Evolutionary conservation across 2,797 vertebrate species (phyloP), one percentile per base, ranked within the genome.

Genomic region (Tachyglossus aculeatus): DNA sequence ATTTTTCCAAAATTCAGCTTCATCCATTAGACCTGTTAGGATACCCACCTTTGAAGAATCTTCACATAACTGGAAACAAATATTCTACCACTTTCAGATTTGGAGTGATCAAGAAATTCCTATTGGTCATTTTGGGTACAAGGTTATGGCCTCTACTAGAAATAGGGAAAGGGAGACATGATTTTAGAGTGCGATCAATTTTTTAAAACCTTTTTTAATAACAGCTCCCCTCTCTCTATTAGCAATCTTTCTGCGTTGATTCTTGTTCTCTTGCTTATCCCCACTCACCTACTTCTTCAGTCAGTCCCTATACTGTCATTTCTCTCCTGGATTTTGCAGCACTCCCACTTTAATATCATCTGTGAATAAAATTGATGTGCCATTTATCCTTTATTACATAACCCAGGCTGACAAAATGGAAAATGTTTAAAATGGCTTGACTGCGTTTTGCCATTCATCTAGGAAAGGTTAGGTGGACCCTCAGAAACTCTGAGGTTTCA

Each of bases 321-420:
- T 14, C 8, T 68, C 25, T 62, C 27, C 56, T 73, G 1, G 5
- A 56, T n/a, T 51, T 71, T 66, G 53, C 25, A 82, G 43, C 29
- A 39, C 58, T 68, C 43, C 31, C 32, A 40, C 66, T 40, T 82
- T 73, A 75, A 55, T 32, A 53, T 71, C 52, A 66, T 58, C 37
- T 80, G 40, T 79, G 38, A 63, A 11, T 24, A 63, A 60, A 68
- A 84, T 72, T 71, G 67, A 73, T 51, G 37, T 73, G 14, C n/a
- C 58, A 75, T 48, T 73, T 62, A 51, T 64, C 36, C 19, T 13
- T 19, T 66, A 36, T 75, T 77, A 75, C 6, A 22, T 77, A 68
- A 73, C 22, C 36, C 40, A 52, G 82, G 45, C 33, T 68, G 64
- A 72, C 53, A 70, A 62, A 76, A 44, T 25, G 34, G 27, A 32